These are phyloP conservation scores for Drosophila pseudotalamancana DNA, from an alignment of 2,888 invertebrate genomes.

Conservation along the genomic window DNA sequence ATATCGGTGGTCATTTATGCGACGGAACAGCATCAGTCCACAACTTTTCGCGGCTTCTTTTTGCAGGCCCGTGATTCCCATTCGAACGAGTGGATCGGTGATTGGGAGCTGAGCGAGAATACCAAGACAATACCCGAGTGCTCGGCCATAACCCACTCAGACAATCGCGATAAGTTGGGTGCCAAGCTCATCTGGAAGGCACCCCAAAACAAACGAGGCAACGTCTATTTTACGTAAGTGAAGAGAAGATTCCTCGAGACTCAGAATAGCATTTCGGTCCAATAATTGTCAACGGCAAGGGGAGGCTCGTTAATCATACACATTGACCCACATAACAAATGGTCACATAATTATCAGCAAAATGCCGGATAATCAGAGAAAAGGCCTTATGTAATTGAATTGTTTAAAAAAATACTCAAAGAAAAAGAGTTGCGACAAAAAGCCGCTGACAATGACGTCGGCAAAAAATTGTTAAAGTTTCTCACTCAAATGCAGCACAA, in stretches of 20 bases:
- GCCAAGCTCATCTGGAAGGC: conserved; percentile 91
- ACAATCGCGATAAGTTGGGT: conserved; percentile 89
- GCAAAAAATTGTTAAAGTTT: conserved; percentile 53
- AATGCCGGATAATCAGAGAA: conserved; percentile 63
- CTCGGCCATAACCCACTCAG: conserved; percentile 91
- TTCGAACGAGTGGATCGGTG: conserved; percentile 90
- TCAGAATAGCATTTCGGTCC: not conserved
- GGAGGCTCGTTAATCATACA: conserved; percentile 68
- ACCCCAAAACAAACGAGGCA: conserved; percentile 87
- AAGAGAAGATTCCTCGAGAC: not conserved
- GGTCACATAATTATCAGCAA: conserved; percentile 67
- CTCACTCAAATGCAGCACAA: conserved; percentile 18
- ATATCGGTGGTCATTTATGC: conserved; percentile 85
- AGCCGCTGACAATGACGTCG: conserved; percentile 49
- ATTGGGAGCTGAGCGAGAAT: conserved; percentile 90
- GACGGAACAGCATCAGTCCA: conserved; percentile 51
- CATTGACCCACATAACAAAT: conserved; percentile 65
- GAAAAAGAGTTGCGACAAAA: conserved; percentile 43
- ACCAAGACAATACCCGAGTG: conserved; percentile 92
- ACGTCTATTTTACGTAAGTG: conserved; percentile 93
- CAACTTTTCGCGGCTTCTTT: conserved; percentile 92
- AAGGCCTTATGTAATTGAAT: conserved; percentile 67
- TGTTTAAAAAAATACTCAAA: conserved; percentile 11
- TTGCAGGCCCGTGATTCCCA: conserved; percentile 91
- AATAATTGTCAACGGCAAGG: conserved; percentile 26